Percentiles rank a stretch among this genome's conserved stretches.
phyloP scores from a whole-genome alignment of 2,797 vertebrate species.

The Spinibarbus caldwelli region DNA sequence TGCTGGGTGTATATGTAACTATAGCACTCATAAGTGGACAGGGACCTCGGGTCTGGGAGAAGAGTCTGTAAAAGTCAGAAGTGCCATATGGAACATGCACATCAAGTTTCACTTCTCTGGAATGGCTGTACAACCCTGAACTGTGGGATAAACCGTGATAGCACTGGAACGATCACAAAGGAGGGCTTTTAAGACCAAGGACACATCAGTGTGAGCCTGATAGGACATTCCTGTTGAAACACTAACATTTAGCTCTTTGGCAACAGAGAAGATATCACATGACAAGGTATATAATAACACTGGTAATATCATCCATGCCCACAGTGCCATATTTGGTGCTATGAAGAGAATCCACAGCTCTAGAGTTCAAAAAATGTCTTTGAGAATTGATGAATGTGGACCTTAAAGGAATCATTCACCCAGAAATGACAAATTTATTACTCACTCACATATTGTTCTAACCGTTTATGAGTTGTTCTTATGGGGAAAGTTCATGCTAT shows the following conservation, averaged over 20 bases:
- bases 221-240: background rate
- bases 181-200: constrained; percentile 5
- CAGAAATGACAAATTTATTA: too few species aligned
- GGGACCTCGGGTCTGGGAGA: background rate
- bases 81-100: background rate
- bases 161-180: background rate
- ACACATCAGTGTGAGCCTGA: background rate
- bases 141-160: background rate
- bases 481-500: too few species aligned
- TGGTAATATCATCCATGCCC: background rate
- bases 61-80: too few species aligned
- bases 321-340: constrained; percentile 20
- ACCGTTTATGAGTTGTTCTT: too few species aligned
- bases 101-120: constrained; percentile 5
- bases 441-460: too few species aligned
- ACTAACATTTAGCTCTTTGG: background rate
- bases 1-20: constrained; percentile 39
- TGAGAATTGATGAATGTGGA: background rate
- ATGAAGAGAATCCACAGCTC: background rate
- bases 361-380: background rate
- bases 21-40: constrained; percentile 30
- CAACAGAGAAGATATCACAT: background rate
- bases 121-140: background rate
- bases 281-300: background rate
- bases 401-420: background rate